Base-by-base conservation (phyloP, 2,113 vertebrate genomes). In the Paraplagusia blochii region DNA sequence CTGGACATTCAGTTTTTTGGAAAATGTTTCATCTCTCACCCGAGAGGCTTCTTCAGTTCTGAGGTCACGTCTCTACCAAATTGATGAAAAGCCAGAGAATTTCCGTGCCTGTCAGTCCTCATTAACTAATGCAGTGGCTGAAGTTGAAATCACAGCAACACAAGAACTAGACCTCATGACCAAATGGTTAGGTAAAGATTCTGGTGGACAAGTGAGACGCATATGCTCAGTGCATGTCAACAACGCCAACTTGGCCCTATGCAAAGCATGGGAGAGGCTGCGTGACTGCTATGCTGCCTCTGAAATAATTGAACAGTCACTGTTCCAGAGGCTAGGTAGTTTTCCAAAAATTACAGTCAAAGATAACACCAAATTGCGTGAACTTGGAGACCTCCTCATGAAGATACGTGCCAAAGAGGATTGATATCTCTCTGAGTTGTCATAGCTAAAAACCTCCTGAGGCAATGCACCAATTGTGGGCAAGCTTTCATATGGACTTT, bases 41-140 rank as follows among this genome's bases (percentile, higher is more conserved):
- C n/a, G n/a, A n/a, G n/a, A n/a, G n/a, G n/a, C n/a, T n/a, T n/a
- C n/a, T n/a, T n/a, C n/a, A n/a, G n/a, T n/a, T n/a, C n/a, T n/a
- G n/a, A n/a, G n/a, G n/a, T n/a, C n/a, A n/a, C n/a, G 42, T n/a
- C 42, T 43, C 13, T 43, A 43, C 42, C 42, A 43, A 43, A n/a
- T 43, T 43, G 42, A 43, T 43, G 42, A 43, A n/a, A 43, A 43
- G 8, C 13, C 42, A n/a, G 42, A 43, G 42, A 43, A 43, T 43
- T 43, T 43, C 42, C 42, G 42, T 43, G 42, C 42, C 14, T 48
- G 56, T 34, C 35, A 48, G 15, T 58, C 44, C 33, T 47, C 56
- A 47, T 58, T 46, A 16, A 47, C 29, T 8, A 45, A 18, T 36
- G 55, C 44, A 40, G 18, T 12, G 1, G 8, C 10, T 5, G 10